phyloP scores from a whole-genome alignment of 2,888 invertebrate species.

The Beris morrisii region DNA sequence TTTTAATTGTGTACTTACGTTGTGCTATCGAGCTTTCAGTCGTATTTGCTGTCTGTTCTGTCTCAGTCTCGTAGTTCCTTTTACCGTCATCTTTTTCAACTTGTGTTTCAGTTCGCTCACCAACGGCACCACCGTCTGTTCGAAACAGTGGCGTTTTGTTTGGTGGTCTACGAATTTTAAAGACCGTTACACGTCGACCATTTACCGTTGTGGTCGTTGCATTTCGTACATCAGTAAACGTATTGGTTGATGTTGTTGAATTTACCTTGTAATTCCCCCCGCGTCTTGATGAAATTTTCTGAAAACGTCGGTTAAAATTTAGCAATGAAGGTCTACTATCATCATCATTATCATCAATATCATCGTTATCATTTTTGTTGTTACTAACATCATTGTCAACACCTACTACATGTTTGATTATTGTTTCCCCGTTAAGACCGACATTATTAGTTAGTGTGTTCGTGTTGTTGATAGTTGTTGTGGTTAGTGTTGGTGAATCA shows the following conservation, averaged over 20 bases:
- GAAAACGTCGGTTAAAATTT: slow-evolving; percentile 31
- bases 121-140: background rate
- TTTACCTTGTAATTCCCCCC: slow-evolving; percentile 26
- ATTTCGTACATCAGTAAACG: slow-evolving; percentile 6
- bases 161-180: slow-evolving; percentile 21
- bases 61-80: slow-evolving; percentile 4
- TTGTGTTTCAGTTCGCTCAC: slow-evolving; percentile 9
- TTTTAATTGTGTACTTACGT: slow-evolving; percentile 1
- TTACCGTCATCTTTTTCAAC: slow-evolving; percentile 1
- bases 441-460: slow-evolving; percentile 22
- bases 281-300: slow-evolving; percentile 26
- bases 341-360: slow-evolving; percentile 42
- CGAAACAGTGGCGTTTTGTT: slow-evolving; percentile 8
- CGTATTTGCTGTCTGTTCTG: background rate
- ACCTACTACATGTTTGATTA: slow-evolving; percentile 28
- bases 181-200: slow-evolving; percentile 20
- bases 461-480: slow-evolving; percentile 5
- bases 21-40: slow-evolving; percentile 11
- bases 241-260: slow-evolving; percentile 21
- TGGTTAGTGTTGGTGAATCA: slow-evolving; percentile 27
- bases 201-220: slow-evolving; percentile 7
- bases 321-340: slow-evolving; percentile 24
- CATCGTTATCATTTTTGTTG: slow-evolving; percentile 39
- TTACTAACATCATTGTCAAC: slow-evolving; percentile 31
- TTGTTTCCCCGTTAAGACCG: slow-evolving; percentile 23